phyloP scores from a whole-genome alignment of 2,888 invertebrate species.

The Resseliella maxima region DNA sequence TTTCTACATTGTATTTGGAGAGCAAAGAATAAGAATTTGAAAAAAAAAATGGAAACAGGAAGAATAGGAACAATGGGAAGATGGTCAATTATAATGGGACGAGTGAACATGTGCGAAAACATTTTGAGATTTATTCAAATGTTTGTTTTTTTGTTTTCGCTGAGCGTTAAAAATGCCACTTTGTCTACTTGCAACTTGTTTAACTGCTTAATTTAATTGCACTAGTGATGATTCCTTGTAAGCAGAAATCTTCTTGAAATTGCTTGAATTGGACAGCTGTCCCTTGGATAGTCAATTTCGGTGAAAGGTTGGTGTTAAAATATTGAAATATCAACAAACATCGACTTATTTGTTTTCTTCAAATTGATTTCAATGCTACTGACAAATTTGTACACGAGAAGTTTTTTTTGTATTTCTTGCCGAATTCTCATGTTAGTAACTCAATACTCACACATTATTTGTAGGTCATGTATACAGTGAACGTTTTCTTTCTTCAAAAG shows the following conservation, averaged over 20 bases:
- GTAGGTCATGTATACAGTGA: background rate
- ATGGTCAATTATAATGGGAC: background rate
- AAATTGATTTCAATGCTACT: background rate
- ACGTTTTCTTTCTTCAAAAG: background rate
- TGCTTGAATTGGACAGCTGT: background rate
- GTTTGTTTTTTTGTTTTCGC: background rate
- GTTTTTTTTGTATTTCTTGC: too few relatives aligned
- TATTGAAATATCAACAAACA: conserved; percentile 33
- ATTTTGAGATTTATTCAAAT: conserved; percentile 27
- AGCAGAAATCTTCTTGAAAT: background rate
- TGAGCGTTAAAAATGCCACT: background rate
- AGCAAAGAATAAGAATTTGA: background rate
- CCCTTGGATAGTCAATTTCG: conserved; percentile 23
- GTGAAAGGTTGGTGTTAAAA: conserved; percentile 14
- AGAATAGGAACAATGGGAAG: background rate
- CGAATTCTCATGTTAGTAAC: background rate
- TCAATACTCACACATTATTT: background rate
- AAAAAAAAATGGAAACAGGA: too few relatives aligned
- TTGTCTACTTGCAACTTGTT: background rate
- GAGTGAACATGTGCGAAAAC: conserved; percentile 27
- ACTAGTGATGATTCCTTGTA: too few relatives aligned
- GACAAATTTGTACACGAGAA: conserved; percentile 2
- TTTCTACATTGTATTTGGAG: background rate
- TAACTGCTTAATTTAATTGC: too few relatives aligned
- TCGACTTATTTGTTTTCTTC: conserved; percentile 2